phyloP scores from a whole-genome alignment of 2,797 vertebrate genomes.

The Myoxocephalus aenaeus region DNA sequence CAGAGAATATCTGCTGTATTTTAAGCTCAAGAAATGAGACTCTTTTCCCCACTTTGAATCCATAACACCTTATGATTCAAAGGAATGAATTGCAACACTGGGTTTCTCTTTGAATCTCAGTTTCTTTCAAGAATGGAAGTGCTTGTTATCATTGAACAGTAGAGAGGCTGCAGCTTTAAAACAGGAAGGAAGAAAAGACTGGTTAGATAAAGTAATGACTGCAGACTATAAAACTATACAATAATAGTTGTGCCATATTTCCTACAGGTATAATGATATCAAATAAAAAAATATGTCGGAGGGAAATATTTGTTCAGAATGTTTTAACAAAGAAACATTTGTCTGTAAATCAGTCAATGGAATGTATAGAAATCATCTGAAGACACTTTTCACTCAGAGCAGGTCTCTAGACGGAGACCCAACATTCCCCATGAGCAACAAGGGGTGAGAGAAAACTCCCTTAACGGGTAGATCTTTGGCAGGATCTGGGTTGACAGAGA shows the following conservation, averaged over 20 bases:
- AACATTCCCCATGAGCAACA: background rate
- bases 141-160: slow-evolving; percentile 1
- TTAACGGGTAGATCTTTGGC: background rate
- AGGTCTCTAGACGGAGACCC: background rate
- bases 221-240: background rate
- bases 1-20: background rate
- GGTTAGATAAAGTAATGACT: background rate
- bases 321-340: background rate
- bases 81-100: background rate
- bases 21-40: background rate
- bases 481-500: background rate
- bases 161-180: slow-evolving; percentile 8
- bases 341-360: background rate
- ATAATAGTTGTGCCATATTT: background rate
- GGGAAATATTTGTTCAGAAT: background rate
- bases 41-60: background rate
- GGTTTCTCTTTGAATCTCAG: background rate
- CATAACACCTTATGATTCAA: background rate
- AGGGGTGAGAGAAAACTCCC: background rate
- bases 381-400: background rate
- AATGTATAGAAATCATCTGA: background rate
- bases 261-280: background rate
- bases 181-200: background rate
- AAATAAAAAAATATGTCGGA: background rate
- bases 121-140: no score